Base-by-base conservation (phyloP, 2,888 invertebrate genomes). In the Tholera decimalis region DNA sequence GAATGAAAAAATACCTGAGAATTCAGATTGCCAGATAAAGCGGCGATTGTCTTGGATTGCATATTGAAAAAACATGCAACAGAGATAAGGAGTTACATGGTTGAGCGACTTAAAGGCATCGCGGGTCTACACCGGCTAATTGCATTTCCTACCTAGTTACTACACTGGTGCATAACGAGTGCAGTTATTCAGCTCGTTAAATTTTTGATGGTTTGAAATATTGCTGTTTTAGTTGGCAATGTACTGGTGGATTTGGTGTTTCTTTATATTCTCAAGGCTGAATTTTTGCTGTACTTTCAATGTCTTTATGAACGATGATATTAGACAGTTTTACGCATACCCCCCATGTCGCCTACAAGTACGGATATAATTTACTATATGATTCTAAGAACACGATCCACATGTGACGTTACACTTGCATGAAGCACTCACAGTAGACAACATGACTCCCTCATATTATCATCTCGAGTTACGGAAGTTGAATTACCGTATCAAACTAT, bases 51-150 rank as follows among this genome's bases (percentile, higher is more conserved):
- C 90, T 93, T 73, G 89, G 89, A 92, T 94, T 94, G 93, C 94
- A 94, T 95, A 95, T 94, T 93, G 94, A 95, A 95, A 95, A 95
- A 94, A 91, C 95, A 95, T 94, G 95, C 95, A 95, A 95, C 87
- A 88, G 89, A 94, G 95, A 95, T 95, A 95, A 95, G 94, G 88
- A 85, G 92, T 93, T 95, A 94, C 91, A 93, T 85, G 95, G 85
- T 83, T 91, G 92, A 94, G 92, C 91, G 93, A 92, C 81, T 92
- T 81, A 82, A 87, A 91, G 91, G 92, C 91, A 92, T 91, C 90
- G 90, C 87, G 86, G 86, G 89, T 86, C 89, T 87, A 86, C 90
- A 87, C 89, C 80, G 79, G 88, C 89, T 94, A 94, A 95, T 95
- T 94, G 92, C 93, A 90, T 93, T 95, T 95, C 95, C 95, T 95